Evolutionary conservation across 2,113 vertebrate genomes (phyloP).

Genomic region (Ciconia stormi): DNA sequence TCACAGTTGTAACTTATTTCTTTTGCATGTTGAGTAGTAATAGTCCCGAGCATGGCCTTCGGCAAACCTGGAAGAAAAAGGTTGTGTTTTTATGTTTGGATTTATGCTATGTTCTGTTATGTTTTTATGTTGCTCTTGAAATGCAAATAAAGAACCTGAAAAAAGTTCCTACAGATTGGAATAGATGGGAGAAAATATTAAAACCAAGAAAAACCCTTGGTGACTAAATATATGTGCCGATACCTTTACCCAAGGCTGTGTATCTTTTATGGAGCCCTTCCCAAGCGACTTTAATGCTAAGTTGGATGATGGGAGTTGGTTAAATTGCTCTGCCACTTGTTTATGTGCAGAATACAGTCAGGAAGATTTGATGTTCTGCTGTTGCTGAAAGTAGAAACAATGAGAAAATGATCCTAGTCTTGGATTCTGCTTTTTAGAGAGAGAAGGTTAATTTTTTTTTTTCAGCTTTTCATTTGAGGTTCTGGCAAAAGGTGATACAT

Average conservation of each 20-base stretch:
- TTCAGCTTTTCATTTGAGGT: conserved; percentile 11
- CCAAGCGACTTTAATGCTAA: background rate
- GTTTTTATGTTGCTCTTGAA: conserved; percentile 6
- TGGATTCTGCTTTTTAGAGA: background rate
- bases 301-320: background rate
- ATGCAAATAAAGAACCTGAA: conserved; percentile 8
- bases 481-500: background rate
- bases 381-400: background rate
- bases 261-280: background rate
- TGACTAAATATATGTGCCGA: fast-evolving
- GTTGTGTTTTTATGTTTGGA: background rate
- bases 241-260: background rate
- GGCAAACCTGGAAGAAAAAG: conserved; percentile 1
- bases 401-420: background rate
- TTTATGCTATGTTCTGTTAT: background rate
- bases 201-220: background rate
- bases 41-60: background rate
- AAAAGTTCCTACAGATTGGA: background rate
- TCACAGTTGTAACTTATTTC: background rate
- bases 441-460: background rate
- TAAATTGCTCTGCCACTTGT: background rate
- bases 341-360: background rate
- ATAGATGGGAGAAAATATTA: background rate
- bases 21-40: background rate
- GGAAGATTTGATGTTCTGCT: background rate